Evolutionary conservation across 2,888 invertebrate species (phyloP).

Genomic region (Acholoe squamosa): DNA sequence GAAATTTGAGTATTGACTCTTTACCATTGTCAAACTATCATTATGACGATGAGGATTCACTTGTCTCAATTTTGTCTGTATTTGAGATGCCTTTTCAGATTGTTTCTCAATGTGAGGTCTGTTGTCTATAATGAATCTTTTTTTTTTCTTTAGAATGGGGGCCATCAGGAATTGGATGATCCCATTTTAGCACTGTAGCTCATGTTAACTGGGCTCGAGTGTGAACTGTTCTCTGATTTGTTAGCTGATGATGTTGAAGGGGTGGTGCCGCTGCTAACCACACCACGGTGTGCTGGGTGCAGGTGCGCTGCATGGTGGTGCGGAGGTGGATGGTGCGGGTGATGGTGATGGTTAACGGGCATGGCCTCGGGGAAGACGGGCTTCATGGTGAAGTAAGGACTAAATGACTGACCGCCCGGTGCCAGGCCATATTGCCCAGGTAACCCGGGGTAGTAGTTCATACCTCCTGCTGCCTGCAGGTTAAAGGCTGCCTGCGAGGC

Average conservation of each 20-base stretch:
- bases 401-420: constrained; percentile 6
- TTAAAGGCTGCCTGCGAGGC: constrained; percentile 44
- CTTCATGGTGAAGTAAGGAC: constrained; percentile 58
- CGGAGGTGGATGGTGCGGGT: not conserved
- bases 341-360: constrained; percentile 52
- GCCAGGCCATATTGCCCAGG: constrained; percentile 26
- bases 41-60: not conserved
- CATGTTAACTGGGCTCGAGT: constrained; percentile 42
- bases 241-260: not conserved
- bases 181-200: constrained; percentile 56
- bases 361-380: constrained; percentile 53
- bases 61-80: not conserved
- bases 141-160: not conserved
- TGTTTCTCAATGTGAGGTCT: not conserved
- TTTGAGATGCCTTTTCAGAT: not conserved
- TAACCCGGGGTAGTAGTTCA: constrained; percentile 52
- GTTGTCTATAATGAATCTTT: not conserved
- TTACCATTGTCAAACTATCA: not conserved
- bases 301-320: not conserved
- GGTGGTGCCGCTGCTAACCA: not conserved
- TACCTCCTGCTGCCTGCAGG: constrained; percentile 25
- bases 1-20: not conserved
- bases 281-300: not conserved
- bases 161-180: constrained; percentile 51
- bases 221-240: constrained; percentile 28